Percentiles rank a stretch among this genome's conserved stretches.
These are phyloP conservation scores for Chorisops tibialis DNA, from an alignment of 2,888 invertebrate genomes.

Conservation along the genomic window DNA sequence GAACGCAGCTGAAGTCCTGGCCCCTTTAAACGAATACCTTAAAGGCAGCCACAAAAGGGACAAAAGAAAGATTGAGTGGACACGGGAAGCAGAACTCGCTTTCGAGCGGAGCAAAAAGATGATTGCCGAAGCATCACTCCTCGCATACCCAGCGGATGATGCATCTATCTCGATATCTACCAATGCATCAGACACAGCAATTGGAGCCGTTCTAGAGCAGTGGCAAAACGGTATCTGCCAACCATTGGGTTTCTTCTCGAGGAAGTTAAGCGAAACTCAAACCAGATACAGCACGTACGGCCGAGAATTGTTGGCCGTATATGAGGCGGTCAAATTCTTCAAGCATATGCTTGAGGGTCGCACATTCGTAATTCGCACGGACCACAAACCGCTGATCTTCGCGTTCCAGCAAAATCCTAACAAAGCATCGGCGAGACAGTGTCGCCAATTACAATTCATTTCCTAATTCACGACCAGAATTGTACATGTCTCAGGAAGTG, in stretches of 20 bases:
- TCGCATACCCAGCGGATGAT: not conserved
- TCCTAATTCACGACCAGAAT: constrained; percentile 19
- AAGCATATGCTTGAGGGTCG: constrained; percentile 45
- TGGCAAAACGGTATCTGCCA: not conserved
- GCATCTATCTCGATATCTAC: not conserved
- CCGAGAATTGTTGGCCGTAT: constrained; percentile 44
- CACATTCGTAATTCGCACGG: constrained; percentile 41
- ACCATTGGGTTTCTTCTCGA: constrained; percentile 37
- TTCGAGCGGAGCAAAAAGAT: not conserved
- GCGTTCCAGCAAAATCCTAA: constrained; percentile 41
- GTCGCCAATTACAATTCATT: constrained; percentile 41
- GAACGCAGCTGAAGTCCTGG: not conserved
- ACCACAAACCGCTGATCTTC: constrained; percentile 44
- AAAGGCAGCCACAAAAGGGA: not conserved
- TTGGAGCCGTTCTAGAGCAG: not conserved
- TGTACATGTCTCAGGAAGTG: constrained; percentile 14
- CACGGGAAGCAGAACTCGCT: not conserved
- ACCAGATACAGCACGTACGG: constrained; percentile 40
- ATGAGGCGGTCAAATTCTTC: constrained; percentile 36
- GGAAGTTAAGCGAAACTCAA: constrained; percentile 40
- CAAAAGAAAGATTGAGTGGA: not conserved
- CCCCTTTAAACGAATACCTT: not conserved
- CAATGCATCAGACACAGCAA: constrained; percentile 1
- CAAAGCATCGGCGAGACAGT: constrained; percentile 42
- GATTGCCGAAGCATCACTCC: not conserved